Percentiles rank a stretch among this genome's conserved stretches.
phyloP scores from a whole-genome alignment of 2,113 vertebrate species.

The Daubentonia madagascariensis region DNA sequence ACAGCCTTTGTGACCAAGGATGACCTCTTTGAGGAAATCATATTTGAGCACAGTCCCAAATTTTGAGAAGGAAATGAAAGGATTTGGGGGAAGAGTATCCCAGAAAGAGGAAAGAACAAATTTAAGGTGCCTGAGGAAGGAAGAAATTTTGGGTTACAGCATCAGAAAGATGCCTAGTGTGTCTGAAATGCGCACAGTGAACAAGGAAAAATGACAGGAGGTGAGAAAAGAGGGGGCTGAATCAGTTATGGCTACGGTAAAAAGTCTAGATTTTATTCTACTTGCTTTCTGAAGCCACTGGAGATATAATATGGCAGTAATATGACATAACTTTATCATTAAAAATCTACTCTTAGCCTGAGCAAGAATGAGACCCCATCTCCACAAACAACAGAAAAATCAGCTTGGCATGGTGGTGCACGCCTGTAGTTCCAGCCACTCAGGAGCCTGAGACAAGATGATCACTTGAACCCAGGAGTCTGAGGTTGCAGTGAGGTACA shows the following conservation, averaged over 20 bases:
- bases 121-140: background rate
- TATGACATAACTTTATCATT: background rate
- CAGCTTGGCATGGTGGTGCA: too few relatives aligned
- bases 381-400: too few relatives aligned
- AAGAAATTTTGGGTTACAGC: background rate
- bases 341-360: too few relatives aligned
- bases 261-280: background rate
- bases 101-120: background rate
- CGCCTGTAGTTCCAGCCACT: too few relatives aligned
- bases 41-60: background rate
- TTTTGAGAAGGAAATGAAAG: background rate
- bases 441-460: too few relatives aligned
- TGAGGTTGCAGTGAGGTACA: too few relatives aligned
- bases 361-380: too few relatives aligned
- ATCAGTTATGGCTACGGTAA: background rate
- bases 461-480: too few relatives aligned
- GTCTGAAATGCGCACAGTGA: background rate
- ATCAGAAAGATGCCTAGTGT: background rate
- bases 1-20: background rate
- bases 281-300: background rate
- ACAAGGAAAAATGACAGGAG: slow-evolving; percentile 7
- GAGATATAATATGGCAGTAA: background rate
- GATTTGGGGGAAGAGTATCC: background rate
- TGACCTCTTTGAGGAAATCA: background rate
- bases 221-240: background rate